Percentiles rank a stretch among this genome's conserved stretches.
Conservation (phyloP, 2,797 vertebrate species). For the Muscicapa comitata region DNA sequence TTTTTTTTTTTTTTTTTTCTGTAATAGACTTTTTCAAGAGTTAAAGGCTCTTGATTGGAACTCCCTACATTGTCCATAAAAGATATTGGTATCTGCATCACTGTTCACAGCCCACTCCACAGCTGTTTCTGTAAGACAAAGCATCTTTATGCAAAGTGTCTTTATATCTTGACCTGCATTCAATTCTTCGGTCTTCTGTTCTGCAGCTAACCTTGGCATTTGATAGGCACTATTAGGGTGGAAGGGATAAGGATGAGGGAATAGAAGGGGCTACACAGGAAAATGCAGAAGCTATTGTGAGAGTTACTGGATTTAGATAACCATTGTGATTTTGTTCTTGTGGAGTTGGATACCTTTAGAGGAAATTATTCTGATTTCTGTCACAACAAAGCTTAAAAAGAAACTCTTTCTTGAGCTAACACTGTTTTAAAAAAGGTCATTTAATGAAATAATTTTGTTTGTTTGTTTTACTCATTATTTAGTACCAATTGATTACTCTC, state of each 20-base stretch:
- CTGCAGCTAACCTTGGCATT: not conserved
- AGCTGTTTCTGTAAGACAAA: not conserved
- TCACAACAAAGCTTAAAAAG: not conserved
- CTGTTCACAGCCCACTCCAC: not conserved
- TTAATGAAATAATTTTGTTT: slow-evolving; percentile 17
- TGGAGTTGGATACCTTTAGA: not conserved
- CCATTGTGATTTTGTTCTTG: not conserved
- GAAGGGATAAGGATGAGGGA: not conserved
- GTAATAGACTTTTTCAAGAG: not conserved
- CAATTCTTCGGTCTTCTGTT: not conserved
- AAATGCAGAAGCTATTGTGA: not conserved
- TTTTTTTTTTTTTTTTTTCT: not conserved
- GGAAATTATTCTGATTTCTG: not conserved
- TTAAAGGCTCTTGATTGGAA: not conserved
- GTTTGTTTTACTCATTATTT: not conserved
- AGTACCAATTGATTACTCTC: slow-evolving; percentile 24
- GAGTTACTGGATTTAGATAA: not conserved
- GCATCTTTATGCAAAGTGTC: not conserved
- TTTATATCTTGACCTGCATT: not conserved
- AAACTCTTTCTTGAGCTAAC: not conserved
- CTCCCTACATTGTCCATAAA: not conserved
- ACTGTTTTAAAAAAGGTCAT: not conserved
- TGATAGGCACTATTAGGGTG: not conserved
- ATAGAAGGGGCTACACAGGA: not conserved
- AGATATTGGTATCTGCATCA: not conserved